A percentile compares a stretch with the other conserved stretches of the same genome.
phyloP scores from a whole-genome alignment of 2,797 vertebrate genomes.

The Vipera ursinii region DNA sequence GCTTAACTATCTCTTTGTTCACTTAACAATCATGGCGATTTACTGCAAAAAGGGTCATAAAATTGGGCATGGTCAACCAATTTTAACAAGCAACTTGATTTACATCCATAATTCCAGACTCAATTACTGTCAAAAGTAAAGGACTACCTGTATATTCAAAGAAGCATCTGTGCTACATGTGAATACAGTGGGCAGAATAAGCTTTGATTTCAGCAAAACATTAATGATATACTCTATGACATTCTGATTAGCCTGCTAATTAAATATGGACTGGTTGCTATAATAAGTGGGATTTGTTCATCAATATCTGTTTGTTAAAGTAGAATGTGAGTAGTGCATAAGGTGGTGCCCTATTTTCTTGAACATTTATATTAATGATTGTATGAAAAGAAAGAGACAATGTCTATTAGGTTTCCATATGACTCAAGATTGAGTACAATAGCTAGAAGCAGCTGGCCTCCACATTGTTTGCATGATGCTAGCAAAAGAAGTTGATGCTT shows the following conservation, averaged over 20 bases:
- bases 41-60: background rate
- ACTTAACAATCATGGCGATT: background rate
- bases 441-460: background rate
- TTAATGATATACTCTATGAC: background rate
- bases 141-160: background rate
- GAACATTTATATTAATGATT: background rate
- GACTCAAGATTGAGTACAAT: background rate
- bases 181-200: background rate
- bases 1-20: background rate
- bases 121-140: background rate
- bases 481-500: background rate
- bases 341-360: background rate
- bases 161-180: background rate
- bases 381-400: background rate
- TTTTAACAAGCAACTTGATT: background rate
- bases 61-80: background rate
- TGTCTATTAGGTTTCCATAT: background rate
- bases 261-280: background rate
- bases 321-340: background rate
- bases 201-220: background rate
- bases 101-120: background rate
- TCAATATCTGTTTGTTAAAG: background rate
- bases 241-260: background rate
- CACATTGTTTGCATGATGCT: background rate
- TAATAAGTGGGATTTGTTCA: background rate